phyloP scores from a whole-genome alignment of 2,888 invertebrate genomes.

The Drosophila tanythrix region DNA sequence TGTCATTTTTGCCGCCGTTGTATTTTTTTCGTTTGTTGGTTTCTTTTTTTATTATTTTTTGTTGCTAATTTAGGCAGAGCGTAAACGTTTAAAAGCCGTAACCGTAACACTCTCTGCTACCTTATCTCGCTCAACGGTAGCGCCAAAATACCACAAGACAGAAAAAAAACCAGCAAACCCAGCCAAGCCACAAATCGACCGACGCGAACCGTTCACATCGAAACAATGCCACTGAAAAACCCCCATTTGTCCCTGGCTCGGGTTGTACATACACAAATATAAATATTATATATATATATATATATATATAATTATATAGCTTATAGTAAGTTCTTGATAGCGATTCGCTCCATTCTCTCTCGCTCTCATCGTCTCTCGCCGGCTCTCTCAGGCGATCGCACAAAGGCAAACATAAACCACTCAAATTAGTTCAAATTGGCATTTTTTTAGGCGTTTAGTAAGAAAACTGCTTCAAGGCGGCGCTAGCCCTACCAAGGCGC shows the following conservation, averaged over 20 bases:
- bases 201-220: slow-evolving; percentile 38
- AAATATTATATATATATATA: slow-evolving; percentile 7
- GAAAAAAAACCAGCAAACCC: neutral
- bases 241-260: slow-evolving; percentile 35
- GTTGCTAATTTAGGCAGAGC: slow-evolving; percentile 15
- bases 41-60: neutral
- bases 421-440: slow-evolving; percentile 15
- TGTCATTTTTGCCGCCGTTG: slow-evolving; percentile 28
- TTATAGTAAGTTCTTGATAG: slow-evolving; percentile 44
- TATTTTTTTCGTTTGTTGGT: neutral
- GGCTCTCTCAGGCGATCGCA: slow-evolving; percentile 6
- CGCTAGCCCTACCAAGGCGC: neutral
- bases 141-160: slow-evolving; percentile 2
- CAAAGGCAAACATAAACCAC: slow-evolving; percentile 24
- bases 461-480: neutral
- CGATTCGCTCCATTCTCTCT: slow-evolving; percentile 6
- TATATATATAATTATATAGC: slow-evolving; percentile 6
- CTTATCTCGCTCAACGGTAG: slow-evolving; percentile 26
- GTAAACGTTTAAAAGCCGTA: slow-evolving; percentile 16
- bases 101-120: slow-evolving; percentile 1
- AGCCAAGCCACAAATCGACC: slow-evolving; percentile 37
- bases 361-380: neutral
- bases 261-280: slow-evolving; percentile 14
- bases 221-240: slow-evolving; percentile 27
- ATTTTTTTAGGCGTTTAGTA: neutral